Evolutionary conservation across 2,888 invertebrate genomes (phyloP).

Genomic region (Caenorhabditis imperialis): DNA sequence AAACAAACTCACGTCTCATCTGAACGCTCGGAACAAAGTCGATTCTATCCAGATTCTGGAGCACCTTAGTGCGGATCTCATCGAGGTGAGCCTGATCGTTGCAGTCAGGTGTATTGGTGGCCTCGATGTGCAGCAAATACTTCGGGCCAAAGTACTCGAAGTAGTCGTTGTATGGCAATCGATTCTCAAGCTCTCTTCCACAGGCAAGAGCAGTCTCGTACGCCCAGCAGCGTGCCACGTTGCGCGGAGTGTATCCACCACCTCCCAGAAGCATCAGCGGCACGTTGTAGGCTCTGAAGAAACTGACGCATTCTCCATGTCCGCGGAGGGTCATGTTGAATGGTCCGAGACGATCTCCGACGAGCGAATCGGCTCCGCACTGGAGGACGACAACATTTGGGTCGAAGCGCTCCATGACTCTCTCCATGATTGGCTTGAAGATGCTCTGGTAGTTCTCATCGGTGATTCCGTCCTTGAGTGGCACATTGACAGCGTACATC

Average conservation of each 20-base stretch:
- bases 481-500: conserved; percentile 98
- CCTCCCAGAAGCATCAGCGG: conserved; percentile 97
- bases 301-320: conserved; percentile 86
- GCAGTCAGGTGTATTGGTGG: conserved; percentile 59
- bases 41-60: conserved; percentile 68
- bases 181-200: conserved; percentile 66
- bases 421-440: conserved; percentile 83
- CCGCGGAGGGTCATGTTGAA: conserved; percentile 82
- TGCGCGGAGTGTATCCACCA: conserved; percentile 81
- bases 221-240: conserved; percentile 87
- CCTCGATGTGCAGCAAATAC: conserved; percentile 72
- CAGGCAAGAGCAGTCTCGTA: conserved; percentile 88
- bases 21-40: conserved; percentile 73
- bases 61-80: conserved; percentile 63
- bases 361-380: conserved; percentile 97
- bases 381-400: conserved; percentile 97
- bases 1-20: conserved; percentile 69
- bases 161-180: conserved; percentile 73
- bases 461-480: conserved; percentile 97
- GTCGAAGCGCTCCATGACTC: conserved; percentile 97
- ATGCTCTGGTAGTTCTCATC: conserved; percentile 96
- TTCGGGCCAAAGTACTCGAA: conserved; percentile 71
- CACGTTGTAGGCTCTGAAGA: conserved; percentile 95
- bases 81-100: conserved; percentile 52
- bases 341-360: conserved; percentile 94